These are phyloP conservation scores for Watsonalla cultraria DNA, from an alignment of 2,888 invertebrate genomes.

Conservation along the genomic window DNA sequence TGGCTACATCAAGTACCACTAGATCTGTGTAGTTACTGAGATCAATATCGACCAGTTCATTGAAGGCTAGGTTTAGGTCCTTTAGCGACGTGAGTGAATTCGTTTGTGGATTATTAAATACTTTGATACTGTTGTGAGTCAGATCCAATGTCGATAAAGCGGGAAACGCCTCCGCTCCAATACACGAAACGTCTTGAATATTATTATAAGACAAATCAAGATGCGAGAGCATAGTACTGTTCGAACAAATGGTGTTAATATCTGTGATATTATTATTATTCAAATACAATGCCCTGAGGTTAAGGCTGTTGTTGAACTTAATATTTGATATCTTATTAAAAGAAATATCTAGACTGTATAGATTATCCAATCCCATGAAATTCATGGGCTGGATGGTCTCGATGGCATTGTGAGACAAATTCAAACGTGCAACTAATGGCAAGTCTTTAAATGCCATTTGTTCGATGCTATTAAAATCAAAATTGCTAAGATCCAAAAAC, in stretches of 20 bases:
- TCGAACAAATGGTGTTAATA: conserved; percentile 31
- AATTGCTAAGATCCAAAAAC: conserved; percentile 50
- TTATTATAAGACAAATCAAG: conserved; percentile 50
- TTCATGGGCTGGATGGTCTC: conserved; percentile 41
- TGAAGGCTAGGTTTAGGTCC: conserved; percentile 44
- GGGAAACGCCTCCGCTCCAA: conserved; percentile 28
- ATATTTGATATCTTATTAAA: conserved; percentile 41
- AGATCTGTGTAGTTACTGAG: conserved; percentile 46
- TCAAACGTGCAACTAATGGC: conserved; percentile 49
- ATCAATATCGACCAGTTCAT: conserved; percentile 44
- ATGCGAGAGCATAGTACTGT: conserved; percentile 34
- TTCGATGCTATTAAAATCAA: conserved; percentile 42
- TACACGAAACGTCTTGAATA: conserved; percentile 27
- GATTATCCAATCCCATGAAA: conserved; percentile 46
- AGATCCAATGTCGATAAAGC: conserved; percentile 44
- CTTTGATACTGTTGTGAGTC: conserved; percentile 43
- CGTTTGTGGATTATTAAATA: conserved; percentile 45
- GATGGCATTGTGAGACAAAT: conserved; percentile 54
- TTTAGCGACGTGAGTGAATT: conserved; percentile 42
- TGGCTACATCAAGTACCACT: conserved; percentile 44
- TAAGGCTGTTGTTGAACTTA: conserved; percentile 33
- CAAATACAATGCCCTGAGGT: conserved; percentile 50
- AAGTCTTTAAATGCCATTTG: conserved; percentile 47
- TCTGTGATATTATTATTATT: conserved; percentile 45
- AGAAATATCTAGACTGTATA: conserved; percentile 59